Base-by-base conservation (phyloP, 2,888 invertebrate species). In the Hybos culiciformis region DNA sequence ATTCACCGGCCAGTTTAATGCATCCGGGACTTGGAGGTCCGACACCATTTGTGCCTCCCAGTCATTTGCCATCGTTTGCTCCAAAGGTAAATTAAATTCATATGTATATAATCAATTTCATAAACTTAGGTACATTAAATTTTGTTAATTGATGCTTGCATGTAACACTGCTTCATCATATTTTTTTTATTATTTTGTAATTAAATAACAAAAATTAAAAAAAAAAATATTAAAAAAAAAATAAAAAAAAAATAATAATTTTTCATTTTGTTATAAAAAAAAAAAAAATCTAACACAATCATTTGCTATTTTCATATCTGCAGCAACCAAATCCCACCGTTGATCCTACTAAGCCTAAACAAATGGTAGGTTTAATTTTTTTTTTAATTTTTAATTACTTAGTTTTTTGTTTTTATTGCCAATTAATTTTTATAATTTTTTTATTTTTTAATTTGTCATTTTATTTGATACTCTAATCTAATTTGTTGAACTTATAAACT, bases 81-180 rank as follows among this genome's bases (percentile, higher is more conserved):
- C 88, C 88, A 56, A 90, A 90, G 83, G 91, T 90, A 71, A 66
- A n/a, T n/a, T n/a, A n/a, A n/a, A n/a, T n/a, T n/a, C n/a, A n/a
- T n/a, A n/a, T n/a, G n/a, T n/a, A 59, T 47, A 14, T 18, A 23
- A 18, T 17, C 11, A 18, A 29, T 26, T 39, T 17, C 6, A n/a
- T n/a, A n/a, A n/a, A n/a, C n/a, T n/a, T n/a, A n/a, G n/a, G n/a
- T n/a, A n/a, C n/a, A n/a, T n/a, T n/a, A n/a, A n/a, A n/a, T n/a
- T n/a, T n/a, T n/a, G n/a, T n/a, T n/a, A n/a, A n/a, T n/a, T n/a
- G n/a, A n/a, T n/a, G n/a, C 26, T 5, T 26, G 26, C 7, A 26
- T 26, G 26, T 26, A 12, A 12, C 26, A 26, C 12, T 26, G 9
- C 7, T 12, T 32, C 14, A 32, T 32, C 8, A 14, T 4, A 14